Percentiles rank a stretch among this genome's conserved stretches.
Evolutionary conservation across 1,140 invertebrate species (phyloP).

Genomic region (Procambarus clarkii): DNA sequence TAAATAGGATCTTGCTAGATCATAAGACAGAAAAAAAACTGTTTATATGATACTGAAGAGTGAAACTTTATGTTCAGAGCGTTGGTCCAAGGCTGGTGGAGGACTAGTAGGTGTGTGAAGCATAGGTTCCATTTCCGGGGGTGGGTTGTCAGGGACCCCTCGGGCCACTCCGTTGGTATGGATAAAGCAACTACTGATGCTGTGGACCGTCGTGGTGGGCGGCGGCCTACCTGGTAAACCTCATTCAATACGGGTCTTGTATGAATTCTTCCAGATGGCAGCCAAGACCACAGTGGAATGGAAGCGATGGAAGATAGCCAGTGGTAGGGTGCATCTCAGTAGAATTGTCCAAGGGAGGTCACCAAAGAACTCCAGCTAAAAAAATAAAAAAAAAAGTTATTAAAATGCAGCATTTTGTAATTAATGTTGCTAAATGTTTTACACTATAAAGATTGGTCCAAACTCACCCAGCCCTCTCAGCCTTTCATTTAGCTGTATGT

Average conservation of each 20-base stretch:
- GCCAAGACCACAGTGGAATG: slow-evolving; percentile 97
- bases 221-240: slow-evolving; percentile 56
- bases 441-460: no score
- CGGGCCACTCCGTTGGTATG: slow-evolving; percentile 56
- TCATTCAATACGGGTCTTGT: slow-evolving; percentile 83
- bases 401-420: no score
- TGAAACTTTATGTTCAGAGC: slow-evolving; percentile 72
- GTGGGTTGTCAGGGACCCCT: slow-evolving; percentile 38
- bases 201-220: slow-evolving; percentile 57
- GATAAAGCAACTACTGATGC: slow-evolving; percentile 63
- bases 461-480: no score
- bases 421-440: no score
- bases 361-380: slow-evolving; percentile 94
- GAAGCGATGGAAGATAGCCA: slow-evolving; percentile 98
- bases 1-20: slow-evolving; percentile 46
- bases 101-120: slow-evolving; percentile 67
- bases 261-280: slow-evolving; percentile 98
- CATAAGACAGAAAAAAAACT: slow-evolving; percentile 15
- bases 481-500: no score
- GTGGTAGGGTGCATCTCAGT: slow-evolving; percentile 92
- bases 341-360: slow-evolving; percentile 96
- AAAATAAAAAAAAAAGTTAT: slow-evolving; percentile 1
- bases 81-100: slow-evolving; percentile 70
- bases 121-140: slow-evolving; percentile 67
- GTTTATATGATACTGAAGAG: slow-evolving; percentile 72